Evolutionary conservation across 92 coral and sea anemone species (phyloP).

Genomic region (Porites cylindrica): DNA sequence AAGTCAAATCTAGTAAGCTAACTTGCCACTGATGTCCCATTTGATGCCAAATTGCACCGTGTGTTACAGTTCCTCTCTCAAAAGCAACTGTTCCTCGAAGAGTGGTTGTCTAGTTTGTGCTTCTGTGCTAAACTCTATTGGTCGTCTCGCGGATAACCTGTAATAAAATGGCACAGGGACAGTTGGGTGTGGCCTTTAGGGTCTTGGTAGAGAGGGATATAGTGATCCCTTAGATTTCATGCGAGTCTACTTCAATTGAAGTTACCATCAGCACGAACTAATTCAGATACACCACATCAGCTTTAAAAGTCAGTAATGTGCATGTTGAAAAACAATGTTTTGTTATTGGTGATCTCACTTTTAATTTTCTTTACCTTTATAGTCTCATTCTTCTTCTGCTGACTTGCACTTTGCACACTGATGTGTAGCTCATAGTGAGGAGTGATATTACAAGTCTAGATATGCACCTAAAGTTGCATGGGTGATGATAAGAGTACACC

Average conservation of each 20-base stretch:
- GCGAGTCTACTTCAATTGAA: neutral
- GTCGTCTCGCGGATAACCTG: no score
- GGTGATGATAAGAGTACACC: no score
- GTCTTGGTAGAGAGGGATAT: no score
- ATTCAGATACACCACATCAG: neutral
- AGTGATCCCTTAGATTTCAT: neutral
- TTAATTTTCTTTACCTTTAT: conserved; percentile 22
- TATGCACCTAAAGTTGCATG: neutral
- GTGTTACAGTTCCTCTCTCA: neutral
- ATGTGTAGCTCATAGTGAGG: conserved; percentile 9
- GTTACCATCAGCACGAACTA: neutral
- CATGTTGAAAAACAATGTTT: neutral
- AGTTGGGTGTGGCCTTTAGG: no score
- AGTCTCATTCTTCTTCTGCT: conserved; percentile 24
- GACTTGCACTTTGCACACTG: conserved; percentile 13
- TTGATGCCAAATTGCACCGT: neutral
- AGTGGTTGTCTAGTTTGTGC: no score
- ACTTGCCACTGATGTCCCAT: neutral
- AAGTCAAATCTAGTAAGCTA: neutral
- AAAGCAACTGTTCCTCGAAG: no score
- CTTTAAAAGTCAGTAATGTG: neutral
- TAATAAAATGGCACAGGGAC: no score
- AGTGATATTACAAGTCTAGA: neutral
- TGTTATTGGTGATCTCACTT: conserved; percentile 6
- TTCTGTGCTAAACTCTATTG: no score